Conservation (phyloP, 1,140 invertebrate species). For the Drosophila kikkawai region DNA sequence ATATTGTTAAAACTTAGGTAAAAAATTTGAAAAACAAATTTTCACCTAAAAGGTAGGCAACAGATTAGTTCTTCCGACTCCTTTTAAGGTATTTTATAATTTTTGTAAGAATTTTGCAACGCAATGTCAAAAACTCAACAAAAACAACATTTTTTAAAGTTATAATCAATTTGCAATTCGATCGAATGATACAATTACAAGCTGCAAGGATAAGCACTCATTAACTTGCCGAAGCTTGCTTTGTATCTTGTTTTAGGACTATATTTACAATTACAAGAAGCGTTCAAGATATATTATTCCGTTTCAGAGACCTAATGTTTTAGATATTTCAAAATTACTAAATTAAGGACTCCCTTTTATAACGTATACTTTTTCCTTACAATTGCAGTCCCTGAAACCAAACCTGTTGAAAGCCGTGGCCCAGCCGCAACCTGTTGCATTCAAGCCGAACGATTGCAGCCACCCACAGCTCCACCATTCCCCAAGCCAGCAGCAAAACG, state of each 20-base stretch:
- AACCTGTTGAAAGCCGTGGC: constrained; percentile 72
- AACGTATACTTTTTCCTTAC: not conserved
- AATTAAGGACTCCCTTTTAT: not conserved
- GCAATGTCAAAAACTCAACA: no score
- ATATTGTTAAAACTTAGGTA: not conserved
- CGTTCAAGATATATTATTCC: no score
- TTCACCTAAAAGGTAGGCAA: not conserved
- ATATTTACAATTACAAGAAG: no score
- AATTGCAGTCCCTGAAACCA: constrained; percentile 36
- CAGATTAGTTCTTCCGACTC: not conserved
- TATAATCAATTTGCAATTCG: no score
- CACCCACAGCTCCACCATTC: constrained; percentile 36
- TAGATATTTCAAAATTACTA: not conserved
- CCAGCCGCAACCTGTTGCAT: constrained; percentile 69
- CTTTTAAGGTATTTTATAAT: not conserved
- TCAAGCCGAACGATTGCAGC: constrained; percentile 52
- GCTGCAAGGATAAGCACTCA: no score
- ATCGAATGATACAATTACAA: no score
- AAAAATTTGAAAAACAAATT: not conserved
- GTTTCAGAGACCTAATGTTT: not conserved
- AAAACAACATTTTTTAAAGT: no score
- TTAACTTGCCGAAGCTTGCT: no score
- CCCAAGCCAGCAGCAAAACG: constrained; percentile 61
- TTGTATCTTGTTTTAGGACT: no score
- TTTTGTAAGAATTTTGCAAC: no score